Evolutionary conservation across 2,113 vertebrate genomes (phyloP), one percentile per base, ranked within the genome.

Genomic region (Probosciger aterrimus): DNA sequence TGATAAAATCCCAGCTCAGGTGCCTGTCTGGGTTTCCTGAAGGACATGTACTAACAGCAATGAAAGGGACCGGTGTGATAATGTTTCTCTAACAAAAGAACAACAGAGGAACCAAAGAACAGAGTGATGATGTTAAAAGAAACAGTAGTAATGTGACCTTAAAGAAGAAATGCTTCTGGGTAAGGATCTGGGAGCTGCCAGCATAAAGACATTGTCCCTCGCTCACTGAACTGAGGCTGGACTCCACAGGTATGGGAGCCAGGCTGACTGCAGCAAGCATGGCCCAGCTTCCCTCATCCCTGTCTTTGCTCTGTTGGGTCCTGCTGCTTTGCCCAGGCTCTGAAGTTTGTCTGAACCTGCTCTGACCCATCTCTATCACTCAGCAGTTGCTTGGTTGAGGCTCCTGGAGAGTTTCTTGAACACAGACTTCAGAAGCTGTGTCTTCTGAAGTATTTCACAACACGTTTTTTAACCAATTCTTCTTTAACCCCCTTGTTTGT

Each of bases 221-320:
- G 1, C 37, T 63, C 5, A 27, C 8, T 25, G 46, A 84, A 33
- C 7, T 27, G 28, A 70, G 31, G 11, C 31, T 75, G 37, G 18
- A 63, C 9, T 67, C 46, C 4, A 5, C 0, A 0, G 41, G 24
- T 15, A 7, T 5, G 8, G 39, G 63, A 81, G 49, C 50, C 37
- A 33, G 35, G 46, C 67, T 80, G 67, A 24, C 73, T 77, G 73
- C 23, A 46, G 49, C 44, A 1, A 2, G 16, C 69, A 59, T 0
- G 0, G 10, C 10, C 14, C 18, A 53, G 57, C 39, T 88, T 17
- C 25, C 18, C 4, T 8, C 0, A 1, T 46, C 76, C 59, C 30
- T 9, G 13, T 59, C 12, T 78, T 53, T 33, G 22, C 43, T 79
- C 50, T 3, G 0, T 9, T 9, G 5, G 15, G 10, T 75, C 11